A percentile compares a stretch with the other conserved stretches of the same genome.
Conservation (phyloP, 1,140 invertebrate genomes). For the Atopsyche davidsoni region DNA sequence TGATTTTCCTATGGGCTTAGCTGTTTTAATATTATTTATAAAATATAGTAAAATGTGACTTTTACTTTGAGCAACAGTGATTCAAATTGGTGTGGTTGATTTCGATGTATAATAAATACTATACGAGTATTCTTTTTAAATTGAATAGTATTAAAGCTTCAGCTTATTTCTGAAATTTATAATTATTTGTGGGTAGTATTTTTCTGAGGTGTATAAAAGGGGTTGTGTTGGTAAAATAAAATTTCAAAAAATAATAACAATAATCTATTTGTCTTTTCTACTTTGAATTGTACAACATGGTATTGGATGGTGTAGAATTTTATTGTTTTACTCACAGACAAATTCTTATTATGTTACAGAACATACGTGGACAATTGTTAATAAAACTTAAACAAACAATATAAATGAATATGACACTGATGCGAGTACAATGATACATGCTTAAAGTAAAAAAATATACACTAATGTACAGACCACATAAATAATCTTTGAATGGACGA, state of each 20-base stretch:
- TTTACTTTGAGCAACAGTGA: no score
- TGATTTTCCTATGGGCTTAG: no score
- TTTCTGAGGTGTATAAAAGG: no score
- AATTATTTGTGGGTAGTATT: no score
- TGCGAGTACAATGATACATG: slow-evolving; percentile 12
- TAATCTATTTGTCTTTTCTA: not conserved
- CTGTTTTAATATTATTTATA: no score
- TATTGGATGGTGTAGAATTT: not conserved
- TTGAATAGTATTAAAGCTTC: no score
- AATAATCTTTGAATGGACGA: slow-evolving; percentile 23
- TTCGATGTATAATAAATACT: no score
- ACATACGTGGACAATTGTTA: not conserved
- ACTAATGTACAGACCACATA: slow-evolving; percentile 12
- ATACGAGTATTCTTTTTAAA: no score
- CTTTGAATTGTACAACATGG: not conserved
- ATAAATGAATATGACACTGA: slow-evolving; percentile 19
- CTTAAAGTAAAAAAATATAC: slow-evolving; percentile 17
- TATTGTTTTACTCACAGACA: not conserved
- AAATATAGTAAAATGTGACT: no score
- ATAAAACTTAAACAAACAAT: not conserved
- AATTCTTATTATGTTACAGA: not conserved
- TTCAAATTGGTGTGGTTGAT: no score
- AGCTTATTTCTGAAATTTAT: no score
- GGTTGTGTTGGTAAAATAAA: no score
- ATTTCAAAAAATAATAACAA: not conserved